Evolutionary conservation across 2,113 vertebrate genomes (phyloP).

Genomic region (Lamprologus lemairii): DNA sequence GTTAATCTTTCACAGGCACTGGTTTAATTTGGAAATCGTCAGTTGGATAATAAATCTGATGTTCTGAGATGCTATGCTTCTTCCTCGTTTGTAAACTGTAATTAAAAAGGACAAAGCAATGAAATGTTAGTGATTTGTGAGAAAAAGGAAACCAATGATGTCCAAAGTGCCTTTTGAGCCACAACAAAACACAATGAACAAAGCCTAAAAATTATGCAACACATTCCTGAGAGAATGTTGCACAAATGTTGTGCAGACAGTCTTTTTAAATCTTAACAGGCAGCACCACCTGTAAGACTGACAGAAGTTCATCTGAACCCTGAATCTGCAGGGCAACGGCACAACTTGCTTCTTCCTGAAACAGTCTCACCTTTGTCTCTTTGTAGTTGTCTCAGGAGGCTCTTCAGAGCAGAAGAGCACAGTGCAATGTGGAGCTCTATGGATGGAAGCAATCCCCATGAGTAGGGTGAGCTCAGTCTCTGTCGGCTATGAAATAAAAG

Average conservation of each 20-base stretch:
- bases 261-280: neutral
- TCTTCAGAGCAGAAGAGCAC: neutral
- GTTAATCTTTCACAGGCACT: neutral
- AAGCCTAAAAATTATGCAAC: neutral
- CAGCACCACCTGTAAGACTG: neutral
- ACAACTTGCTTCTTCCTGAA: neutral
- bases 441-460: slow-evolving; percentile 38
- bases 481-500: slow-evolving; percentile 44
- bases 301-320: neutral
- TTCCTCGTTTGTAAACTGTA: neutral
- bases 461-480: slow-evolving; percentile 32
- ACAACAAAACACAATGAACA: neutral
- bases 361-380: slow-evolving; percentile 24
- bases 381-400: slow-evolving; percentile 1
- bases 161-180: neutral
- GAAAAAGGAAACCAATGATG: neutral
- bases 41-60: neutral
- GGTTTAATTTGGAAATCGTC: neutral
- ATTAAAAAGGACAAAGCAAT: neutral
- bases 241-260: neutral
- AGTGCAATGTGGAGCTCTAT: slow-evolving; percentile 20
- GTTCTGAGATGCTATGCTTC: neutral
- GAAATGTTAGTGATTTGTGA: neutral
- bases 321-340: neutral
- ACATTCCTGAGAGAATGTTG: neutral